Evolutionary conservation across 2,888 invertebrate genomes (phyloP), one percentile per base, ranked within the genome.

Genomic region (Calliphora vomitoria): DNA sequence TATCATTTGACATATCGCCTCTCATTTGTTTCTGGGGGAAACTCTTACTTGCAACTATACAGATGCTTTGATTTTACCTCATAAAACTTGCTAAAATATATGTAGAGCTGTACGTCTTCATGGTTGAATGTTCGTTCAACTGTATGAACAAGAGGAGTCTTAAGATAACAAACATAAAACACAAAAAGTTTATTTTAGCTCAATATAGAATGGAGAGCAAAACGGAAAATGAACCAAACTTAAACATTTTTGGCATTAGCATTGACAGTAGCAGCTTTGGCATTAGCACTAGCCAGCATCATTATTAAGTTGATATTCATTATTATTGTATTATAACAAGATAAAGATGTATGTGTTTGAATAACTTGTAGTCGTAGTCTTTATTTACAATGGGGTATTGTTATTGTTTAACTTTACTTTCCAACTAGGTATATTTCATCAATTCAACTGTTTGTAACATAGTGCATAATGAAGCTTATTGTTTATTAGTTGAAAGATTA

Each of bases 211-310:
- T 44, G 25, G 6, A 25, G 64, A 71, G 47, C 76, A 72, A 71
- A 81, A 66, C 25, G 72, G 66, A 68, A 87, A 72, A 44, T 76
- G 66, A 81, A 83, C 62, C 53, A 20, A 76, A 76, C 78, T 58
- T 47, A 50, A 83, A 64, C 72, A 82, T 76, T 75, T 58, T 78
- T 76, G 47, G 81, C 85, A 75, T 85, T 85, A 38, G 60, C 25
- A 47, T n/a, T 71, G 58, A 13, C 25, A 47, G 13, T 71, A 62
- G 31, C 35, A 60, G 18, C 6, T 13, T 25, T 53, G 64, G 41
- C 50, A 47, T 74, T 44, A 74, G 64, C 41, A 82, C 58, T 71
- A 25, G 38, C 41, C 44, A 25, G 53, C 55, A 31, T 69, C 18
- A 31, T 79, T 44, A 79, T 79, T 58, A 13, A 47, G 58, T 35